Conservation (phyloP, 1,140 invertebrate species). For the Propsilocerus akamusi region DNA sequence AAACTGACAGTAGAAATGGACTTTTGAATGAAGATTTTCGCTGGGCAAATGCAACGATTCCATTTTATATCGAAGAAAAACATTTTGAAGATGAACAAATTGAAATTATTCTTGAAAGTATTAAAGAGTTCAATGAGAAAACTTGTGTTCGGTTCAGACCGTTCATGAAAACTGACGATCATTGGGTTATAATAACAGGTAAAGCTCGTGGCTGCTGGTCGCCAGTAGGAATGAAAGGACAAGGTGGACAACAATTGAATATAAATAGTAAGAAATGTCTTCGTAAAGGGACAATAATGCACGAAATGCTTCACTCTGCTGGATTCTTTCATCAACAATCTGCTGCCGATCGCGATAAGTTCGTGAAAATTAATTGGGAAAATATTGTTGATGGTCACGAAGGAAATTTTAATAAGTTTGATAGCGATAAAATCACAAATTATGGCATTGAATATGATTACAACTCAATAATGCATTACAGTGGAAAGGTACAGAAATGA, state of each 20-base stretch:
- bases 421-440: conserved; percentile 22
- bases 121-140: conserved; percentile 45
- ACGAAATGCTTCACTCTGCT: conserved; percentile 49
- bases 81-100: conserved; percentile 36
- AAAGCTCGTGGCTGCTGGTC: conserved; percentile 64
- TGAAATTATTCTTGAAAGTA: conserved; percentile 36
- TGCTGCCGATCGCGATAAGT: conserved; percentile 45
- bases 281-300: conserved; percentile 33
- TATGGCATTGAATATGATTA: conserved; percentile 39
- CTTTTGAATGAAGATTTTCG: conserved; percentile 34
- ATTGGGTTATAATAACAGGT: conserved; percentile 41
- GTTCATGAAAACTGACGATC: conserved; percentile 38
- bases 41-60: conserved; percentile 42
- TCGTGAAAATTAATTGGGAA: conserved; percentile 41
- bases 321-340: conserved; percentile 58
- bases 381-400: conserved; percentile 39
- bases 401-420: conserved; percentile 34
- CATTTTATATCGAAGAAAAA: conserved; percentile 38
- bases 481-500: too few relatives aligned
- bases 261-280: conserved; percentile 33
- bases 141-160: conserved; percentile 56
- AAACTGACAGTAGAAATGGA: conserved; percentile 33
- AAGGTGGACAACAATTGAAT: conserved; percentile 37
- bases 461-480: conserved; percentile 48
- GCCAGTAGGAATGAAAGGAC: conserved; percentile 39